These are phyloP conservation scores for Agonopterix alstromeriana DNA, from an alignment of 2,888 invertebrate species.

Conservation along the genomic window DNA sequence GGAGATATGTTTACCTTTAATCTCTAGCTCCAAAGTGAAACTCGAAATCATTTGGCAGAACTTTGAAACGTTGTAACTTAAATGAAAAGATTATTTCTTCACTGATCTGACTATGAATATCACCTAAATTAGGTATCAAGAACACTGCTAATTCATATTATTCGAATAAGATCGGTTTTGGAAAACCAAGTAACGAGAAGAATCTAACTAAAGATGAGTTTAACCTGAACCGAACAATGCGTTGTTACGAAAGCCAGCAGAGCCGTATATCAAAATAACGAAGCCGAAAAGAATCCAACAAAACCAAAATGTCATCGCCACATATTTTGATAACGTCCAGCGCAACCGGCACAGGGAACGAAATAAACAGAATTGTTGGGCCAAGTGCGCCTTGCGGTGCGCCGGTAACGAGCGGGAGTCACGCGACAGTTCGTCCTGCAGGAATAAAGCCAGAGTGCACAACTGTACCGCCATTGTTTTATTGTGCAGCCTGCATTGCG, in stretches of 20 bases:
- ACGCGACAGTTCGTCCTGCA: constrained; percentile 66
- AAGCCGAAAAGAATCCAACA: background rate
- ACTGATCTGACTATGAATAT: too few relatives aligned
- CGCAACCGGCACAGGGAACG: constrained; percentile 24
- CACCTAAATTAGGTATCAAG: too few relatives aligned
- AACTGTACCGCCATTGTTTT: constrained; percentile 68
- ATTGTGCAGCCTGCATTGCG: constrained; percentile 75
- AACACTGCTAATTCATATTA: too few relatives aligned
- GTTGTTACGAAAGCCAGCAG: background rate
- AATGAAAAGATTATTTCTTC: too few relatives aligned
- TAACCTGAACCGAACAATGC: too few relatives aligned
- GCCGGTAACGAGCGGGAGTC: constrained; percentile 55
- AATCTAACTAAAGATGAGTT: too few relatives aligned
- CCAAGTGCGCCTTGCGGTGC: constrained; percentile 49
- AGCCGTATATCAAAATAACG: background rate
- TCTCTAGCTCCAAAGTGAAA: background rate
- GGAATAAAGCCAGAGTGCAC: constrained; percentile 68
- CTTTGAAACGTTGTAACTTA: too few relatives aligned
- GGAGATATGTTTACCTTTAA: constrained; percentile 7
- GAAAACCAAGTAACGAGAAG: too few relatives aligned
- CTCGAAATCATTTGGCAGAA: too few relatives aligned
- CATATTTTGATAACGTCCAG: constrained; percentile 33
- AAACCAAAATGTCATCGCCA: background rate
- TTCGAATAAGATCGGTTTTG: too few relatives aligned
- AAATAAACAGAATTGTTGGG: constrained; percentile 43